phyloP scores from a whole-genome alignment of 2,797 vertebrate genomes.

The Sebastolobus alascanus region DNA sequence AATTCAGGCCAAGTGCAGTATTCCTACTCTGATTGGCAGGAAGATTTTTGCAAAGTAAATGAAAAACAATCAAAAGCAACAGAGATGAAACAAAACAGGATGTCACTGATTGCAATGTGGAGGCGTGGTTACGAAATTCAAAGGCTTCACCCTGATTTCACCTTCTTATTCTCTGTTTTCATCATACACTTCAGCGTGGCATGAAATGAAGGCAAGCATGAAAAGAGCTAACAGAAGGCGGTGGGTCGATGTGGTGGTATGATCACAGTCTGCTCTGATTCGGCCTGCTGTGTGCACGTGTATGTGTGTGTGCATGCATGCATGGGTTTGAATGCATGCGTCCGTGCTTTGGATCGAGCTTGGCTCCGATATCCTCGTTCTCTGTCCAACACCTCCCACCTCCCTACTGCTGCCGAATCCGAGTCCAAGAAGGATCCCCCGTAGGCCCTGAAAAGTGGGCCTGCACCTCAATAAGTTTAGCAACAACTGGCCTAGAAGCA shows the following conservation, averaged over 20 bases:
- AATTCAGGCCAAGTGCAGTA: not conserved
- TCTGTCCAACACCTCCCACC: conserved; percentile 76
- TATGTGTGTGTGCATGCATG: conserved; percentile 26
- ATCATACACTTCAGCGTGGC: conserved; percentile 56
- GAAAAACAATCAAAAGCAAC: conserved; percentile 24
- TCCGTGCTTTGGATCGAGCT: conserved; percentile 53
- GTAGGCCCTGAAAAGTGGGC: conserved; percentile 55
- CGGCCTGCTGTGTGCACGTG: conserved; percentile 60
- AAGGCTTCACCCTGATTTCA: conserved; percentile 56
- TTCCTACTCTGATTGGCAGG: not conserved
- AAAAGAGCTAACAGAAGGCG: conserved; percentile 75
- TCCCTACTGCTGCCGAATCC: conserved; percentile 62
- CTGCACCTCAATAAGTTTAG: conserved; percentile 55
- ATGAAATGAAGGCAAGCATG: conserved; percentile 60
- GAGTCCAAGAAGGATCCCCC: conserved; percentile 68
- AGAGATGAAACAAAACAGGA: conserved; percentile 33
- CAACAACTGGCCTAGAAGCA: conserved; percentile 45
- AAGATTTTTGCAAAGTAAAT: conserved; percentile 20
- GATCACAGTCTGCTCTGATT: conserved; percentile 72
- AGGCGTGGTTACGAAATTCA: conserved; percentile 37
- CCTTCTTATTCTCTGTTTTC: conserved; percentile 65
- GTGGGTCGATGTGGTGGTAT: conserved; percentile 64
- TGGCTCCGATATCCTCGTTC: conserved; percentile 61
- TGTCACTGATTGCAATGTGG: conserved; percentile 26
- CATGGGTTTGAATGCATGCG: conserved; percentile 14